These are phyloP conservation scores for Parthenolecanium corni DNA, from an alignment of 2,888 invertebrate species.

Conservation along the genomic window DNA sequence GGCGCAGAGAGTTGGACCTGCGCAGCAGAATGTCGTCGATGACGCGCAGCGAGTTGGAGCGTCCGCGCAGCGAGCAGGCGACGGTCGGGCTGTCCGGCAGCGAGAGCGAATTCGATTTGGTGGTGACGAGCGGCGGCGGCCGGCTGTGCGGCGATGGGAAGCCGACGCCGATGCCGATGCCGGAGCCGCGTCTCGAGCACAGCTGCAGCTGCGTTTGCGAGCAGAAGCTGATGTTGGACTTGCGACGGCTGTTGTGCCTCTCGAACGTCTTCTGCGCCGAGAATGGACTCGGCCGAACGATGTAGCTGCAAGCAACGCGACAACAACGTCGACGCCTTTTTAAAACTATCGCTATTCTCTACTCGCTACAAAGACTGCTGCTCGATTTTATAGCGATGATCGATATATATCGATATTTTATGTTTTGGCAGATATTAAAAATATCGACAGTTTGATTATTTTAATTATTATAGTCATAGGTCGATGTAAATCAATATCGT, in stretches of 20 bases:
- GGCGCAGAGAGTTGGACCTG: constrained; percentile 70
- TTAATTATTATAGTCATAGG: too few relatives aligned
- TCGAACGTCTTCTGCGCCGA: constrained; percentile 91
- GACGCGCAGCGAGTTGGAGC: constrained; percentile 76
- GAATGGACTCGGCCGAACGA: constrained; percentile 88
- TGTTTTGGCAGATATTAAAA: too few relatives aligned
- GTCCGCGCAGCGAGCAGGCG: constrained; percentile 61
- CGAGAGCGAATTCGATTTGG: constrained; percentile 79
- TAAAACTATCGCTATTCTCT: too few relatives aligned
- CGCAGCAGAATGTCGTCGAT: constrained; percentile 73
- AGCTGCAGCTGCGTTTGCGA: constrained; percentile 54
- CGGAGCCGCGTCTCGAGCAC: too few relatives aligned
- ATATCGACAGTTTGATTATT: too few relatives aligned
- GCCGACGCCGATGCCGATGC: constrained; percentile 56
- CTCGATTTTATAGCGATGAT: too few relatives aligned
- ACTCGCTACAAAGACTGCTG: too few relatives aligned
- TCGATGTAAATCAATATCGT: too few relatives aligned
- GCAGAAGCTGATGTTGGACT: constrained; percentile 83
- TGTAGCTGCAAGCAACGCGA: constrained; percentile 49
- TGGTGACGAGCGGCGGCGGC: constrained; percentile 65
- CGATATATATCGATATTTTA: too few relatives aligned
- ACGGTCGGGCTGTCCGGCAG: constrained; percentile 80
- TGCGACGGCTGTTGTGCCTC: constrained; percentile 76
- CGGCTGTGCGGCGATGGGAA: constrained; percentile 52
- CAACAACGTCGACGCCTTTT: too few relatives aligned